Percentiles rank a stretch among this genome's conserved stretches.
Evolutionary conservation across 2,113 vertebrate species (phyloP).

Genomic region (Prionailurus viverrinus): DNA sequence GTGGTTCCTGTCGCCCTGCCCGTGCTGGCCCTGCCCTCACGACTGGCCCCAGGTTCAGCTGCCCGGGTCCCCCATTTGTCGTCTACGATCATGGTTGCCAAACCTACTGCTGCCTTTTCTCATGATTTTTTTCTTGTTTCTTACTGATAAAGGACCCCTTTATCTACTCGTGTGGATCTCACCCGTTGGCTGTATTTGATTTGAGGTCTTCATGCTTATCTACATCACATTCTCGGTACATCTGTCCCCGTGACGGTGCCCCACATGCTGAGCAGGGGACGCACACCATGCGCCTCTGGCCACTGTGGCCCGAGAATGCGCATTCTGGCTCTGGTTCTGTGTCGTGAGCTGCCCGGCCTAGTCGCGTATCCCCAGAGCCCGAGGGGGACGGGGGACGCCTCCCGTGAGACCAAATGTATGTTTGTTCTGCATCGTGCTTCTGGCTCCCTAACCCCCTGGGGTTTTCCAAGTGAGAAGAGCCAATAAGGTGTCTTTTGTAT

Average conservation of each 20-base stretch:
- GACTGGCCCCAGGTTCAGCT: rapidly evolving
- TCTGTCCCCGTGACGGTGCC: rapidly evolving
- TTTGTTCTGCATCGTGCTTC: rapidly evolving
- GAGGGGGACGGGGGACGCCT: rapidly evolving
- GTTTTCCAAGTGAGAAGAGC: not conserved
- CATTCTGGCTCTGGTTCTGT: not conserved
- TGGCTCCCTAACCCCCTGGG: not conserved
- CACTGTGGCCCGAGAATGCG: not conserved
- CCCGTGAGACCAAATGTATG: rapidly evolving
- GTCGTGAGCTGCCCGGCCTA: not conserved
- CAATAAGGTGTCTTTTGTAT: not conserved
- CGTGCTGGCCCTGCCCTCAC: rapidly evolving
- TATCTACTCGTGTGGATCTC: rapidly evolving
- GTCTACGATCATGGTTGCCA: not conserved
- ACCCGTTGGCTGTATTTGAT: not conserved
- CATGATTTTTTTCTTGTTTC: not conserved
- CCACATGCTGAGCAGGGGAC: rapidly evolving
- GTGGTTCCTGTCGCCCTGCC: not conserved
- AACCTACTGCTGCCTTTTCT: not conserved
- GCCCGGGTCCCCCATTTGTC: rapidly evolving
- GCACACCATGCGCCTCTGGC: not conserved
- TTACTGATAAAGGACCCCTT: rapidly evolving
- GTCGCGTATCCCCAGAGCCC: not conserved
- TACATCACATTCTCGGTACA: rapidly evolving
- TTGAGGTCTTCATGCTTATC: not conserved